These are phyloP conservation scores for Cliona cf. orientalis DNA, from an alignment of 37 sponge, comb jelly and placozoan species.

Conservation along the genomic window DNA sequence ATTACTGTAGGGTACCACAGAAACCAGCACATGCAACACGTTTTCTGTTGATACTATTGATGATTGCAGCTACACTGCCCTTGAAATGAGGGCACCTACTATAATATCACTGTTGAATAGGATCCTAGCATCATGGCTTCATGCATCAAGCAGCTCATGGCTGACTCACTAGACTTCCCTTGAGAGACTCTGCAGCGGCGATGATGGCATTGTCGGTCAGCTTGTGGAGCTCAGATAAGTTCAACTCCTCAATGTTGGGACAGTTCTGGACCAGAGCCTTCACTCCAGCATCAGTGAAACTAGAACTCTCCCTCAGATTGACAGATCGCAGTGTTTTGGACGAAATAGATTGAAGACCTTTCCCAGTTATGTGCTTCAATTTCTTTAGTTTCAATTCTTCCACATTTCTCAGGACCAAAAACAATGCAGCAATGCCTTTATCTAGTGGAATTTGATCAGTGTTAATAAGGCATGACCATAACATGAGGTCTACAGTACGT, in stretches of 20 bases:
- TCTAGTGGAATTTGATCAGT: no score
- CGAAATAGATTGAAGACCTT: conserved; percentile 41
- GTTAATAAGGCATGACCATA: no score
- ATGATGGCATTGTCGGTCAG: conserved; percentile 49
- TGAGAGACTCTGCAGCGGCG: conserved; percentile 42
- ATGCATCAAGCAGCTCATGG: neutral
- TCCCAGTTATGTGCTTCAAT: conserved; percentile 42
- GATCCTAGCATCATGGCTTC: conserved; percentile 2
- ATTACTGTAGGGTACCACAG: neutral
- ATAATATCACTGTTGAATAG: neutral
- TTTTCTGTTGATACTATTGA: no score
- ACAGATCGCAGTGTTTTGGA: conserved; percentile 33
- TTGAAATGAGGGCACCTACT: neutral
- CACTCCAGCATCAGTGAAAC: conserved; percentile 59
- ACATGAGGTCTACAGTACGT: no score
- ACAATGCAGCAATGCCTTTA: conserved; percentile 62
- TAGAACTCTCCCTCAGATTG: conserved; percentile 34
- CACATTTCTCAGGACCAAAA: conserved; percentile 34
- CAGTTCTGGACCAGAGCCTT: conserved; percentile 62
- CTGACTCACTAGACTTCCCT: conserved; percentile 70
- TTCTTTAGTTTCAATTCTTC: conserved; percentile 51
- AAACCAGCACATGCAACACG: no score
- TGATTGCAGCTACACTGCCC: no score
- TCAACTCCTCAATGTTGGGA: conserved; percentile 59
- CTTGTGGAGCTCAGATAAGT: conserved; percentile 55